phyloP scores from a whole-genome alignment of 2,888 invertebrate species.

The Timandra comae region DNA sequence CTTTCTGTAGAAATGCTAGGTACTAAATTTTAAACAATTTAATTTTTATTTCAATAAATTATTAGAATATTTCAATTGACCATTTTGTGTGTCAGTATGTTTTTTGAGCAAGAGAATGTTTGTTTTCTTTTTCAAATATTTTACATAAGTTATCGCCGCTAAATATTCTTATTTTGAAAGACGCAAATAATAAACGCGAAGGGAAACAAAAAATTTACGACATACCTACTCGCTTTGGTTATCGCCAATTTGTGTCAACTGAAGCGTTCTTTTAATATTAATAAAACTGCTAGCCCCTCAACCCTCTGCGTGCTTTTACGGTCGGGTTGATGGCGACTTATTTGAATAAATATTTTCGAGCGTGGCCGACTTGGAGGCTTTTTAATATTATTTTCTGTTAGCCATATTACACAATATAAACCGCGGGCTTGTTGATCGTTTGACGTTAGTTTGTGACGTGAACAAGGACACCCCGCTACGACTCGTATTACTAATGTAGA shows the following conservation, averaged over 20 bases:
- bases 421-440: conserved; percentile 10
- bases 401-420: conserved; percentile 22
- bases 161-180: conserved; percentile 38
- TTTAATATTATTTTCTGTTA: conserved; percentile 53
- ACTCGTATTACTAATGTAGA: conserved; percentile 61
- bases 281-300: conserved; percentile 69
- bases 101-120: too few species aligned
- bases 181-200: conserved; percentile 46
- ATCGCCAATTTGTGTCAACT: conserved; percentile 74
- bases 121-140: conserved; percentile 1
- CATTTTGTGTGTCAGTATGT: too few species aligned
- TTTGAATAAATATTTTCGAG: conserved; percentile 74
- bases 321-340: conserved; percentile 71
- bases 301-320: conserved; percentile 70
- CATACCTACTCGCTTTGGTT: conserved; percentile 58
- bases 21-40: too few species aligned
- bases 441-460: conserved; percentile 16
- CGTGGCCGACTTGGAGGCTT: conserved; percentile 42
- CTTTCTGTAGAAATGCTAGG: too few species aligned
- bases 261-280: conserved; percentile 74
- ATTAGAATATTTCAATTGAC: too few species aligned
- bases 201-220: conserved; percentile 54
- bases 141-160: conserved; percentile 15
- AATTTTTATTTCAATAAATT: too few species aligned
- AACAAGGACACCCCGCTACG: conserved; percentile 59